phyloP scores from a whole-genome alignment of 2,888 invertebrate species.

The Heliconius cydno region DNA sequence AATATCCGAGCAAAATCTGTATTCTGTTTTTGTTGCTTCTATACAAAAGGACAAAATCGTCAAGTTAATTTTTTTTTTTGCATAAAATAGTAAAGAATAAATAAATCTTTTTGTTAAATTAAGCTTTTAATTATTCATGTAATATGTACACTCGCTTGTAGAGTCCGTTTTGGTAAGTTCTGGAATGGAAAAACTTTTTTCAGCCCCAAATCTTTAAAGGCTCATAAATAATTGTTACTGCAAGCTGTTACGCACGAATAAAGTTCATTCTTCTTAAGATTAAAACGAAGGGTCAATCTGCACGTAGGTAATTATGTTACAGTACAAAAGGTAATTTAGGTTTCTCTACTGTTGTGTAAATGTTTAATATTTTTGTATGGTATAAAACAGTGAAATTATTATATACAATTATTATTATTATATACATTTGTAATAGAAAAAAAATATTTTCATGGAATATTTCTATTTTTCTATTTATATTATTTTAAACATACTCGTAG shows the following conservation, averaged over 20 bases:
- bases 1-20: background rate
- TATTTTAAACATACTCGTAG: too few species aligned
- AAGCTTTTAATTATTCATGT: constrained; percentile 46
- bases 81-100: background rate
- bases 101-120: background rate
- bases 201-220: constrained; percentile 70
- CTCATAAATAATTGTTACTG: constrained; percentile 78
- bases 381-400: too few species aligned
- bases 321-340: constrained; percentile 54
- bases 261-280: constrained; percentile 62
- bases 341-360: background rate
- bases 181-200: constrained; percentile 81
- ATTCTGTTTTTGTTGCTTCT: background rate
- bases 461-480: too few species aligned
- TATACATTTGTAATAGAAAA: too few species aligned
- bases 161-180: constrained; percentile 54
- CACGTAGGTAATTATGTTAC: constrained; percentile 79
- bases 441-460: too few species aligned
- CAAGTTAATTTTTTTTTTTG: background rate
- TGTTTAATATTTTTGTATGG: too few species aligned
- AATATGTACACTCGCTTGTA: constrained; percentile 29
- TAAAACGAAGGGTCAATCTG: constrained; percentile 69
- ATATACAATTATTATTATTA: too few species aligned
- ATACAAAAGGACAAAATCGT: background rate
- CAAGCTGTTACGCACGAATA: constrained; percentile 81